Conservation (phyloP, 2,888 invertebrate species). For the Tiphia femorata region DNA sequence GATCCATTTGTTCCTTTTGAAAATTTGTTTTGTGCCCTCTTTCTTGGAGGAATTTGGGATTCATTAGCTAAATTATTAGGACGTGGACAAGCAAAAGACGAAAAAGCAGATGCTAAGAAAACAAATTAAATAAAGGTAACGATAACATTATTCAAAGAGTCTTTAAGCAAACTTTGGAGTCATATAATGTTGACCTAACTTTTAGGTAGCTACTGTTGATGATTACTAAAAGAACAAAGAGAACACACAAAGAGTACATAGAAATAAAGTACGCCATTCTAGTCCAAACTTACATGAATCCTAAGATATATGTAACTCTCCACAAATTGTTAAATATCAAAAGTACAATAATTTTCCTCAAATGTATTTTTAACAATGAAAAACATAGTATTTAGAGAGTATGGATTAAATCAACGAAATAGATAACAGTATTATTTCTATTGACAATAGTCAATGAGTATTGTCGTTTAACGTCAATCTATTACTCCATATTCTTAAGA, state of each 20-base stretch:
- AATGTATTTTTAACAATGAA: conserved; percentile 32
- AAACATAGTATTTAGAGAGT: conserved; percentile 21
- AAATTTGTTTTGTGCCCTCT: conserved; percentile 95
- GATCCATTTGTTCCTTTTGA: conserved; percentile 99
- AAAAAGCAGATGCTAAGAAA: conserved; percentile 86
- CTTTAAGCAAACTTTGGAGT: background rate
- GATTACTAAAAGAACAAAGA: conserved; percentile 12
- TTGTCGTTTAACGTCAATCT: background rate
- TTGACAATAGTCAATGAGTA: background rate
- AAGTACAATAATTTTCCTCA: conserved; percentile 47
- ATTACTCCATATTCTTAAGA: background rate
- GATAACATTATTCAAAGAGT: background rate
- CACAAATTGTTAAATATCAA: conserved; percentile 38
- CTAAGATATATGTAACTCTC: conserved; percentile 25
- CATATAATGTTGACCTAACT: too few relatives aligned
- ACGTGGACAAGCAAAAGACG: conserved; percentile 85
- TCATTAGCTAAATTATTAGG: conserved; percentile 91
- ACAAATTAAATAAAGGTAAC: conserved; percentile 77
- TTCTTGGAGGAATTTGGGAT: conserved; percentile 99
- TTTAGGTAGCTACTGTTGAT: too few relatives aligned
- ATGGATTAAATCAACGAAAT: conserved; percentile 4
- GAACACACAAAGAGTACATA: conserved; percentile 9
- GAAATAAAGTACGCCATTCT: conserved; percentile 21
- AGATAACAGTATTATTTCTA: background rate
- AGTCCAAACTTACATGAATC: conserved; percentile 34